Evolutionary conservation across 2,797 vertebrate genomes (phyloP).

Genomic region (Diceros bicornis): DNA sequence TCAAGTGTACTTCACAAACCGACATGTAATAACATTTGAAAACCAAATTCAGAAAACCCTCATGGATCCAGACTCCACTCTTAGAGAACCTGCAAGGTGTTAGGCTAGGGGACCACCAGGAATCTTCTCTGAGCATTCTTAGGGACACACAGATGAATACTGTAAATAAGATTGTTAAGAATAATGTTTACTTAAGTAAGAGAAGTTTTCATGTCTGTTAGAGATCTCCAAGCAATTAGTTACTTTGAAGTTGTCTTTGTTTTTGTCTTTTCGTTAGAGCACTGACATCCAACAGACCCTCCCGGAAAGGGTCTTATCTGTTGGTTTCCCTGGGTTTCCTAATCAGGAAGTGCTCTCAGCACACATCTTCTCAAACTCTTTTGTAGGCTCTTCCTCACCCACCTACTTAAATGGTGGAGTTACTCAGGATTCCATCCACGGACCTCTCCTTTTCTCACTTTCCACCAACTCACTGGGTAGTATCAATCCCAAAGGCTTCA

Average conservation of each 20-base stretch:
- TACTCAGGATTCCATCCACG: not conserved
- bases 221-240: not conserved
- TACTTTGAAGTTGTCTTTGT: not conserved
- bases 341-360: not conserved
- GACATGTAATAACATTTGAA: slow-evolving; percentile 60
- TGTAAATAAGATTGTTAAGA: not conserved
- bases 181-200: not conserved
- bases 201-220: not conserved
- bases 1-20: slow-evolving; percentile 65
- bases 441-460: not conserved
- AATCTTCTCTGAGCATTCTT: not conserved
- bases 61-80: not conserved
- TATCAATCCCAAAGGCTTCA: not conserved
- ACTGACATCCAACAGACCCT: not conserved
- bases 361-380: not conserved
- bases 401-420: not conserved
- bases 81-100: not conserved
- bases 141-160: not conserved
- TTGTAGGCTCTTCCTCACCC: not conserved
- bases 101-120: not conserved
- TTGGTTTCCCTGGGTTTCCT: not conserved
- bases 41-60: slow-evolving; percentile 35
- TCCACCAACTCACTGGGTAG: not conserved
- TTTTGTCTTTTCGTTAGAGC: not conserved
- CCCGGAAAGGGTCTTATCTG: slow-evolving; percentile 3